Base-by-base conservation (phyloP, 2,888 invertebrate species). In the Eledone cirrhosa region DNA sequence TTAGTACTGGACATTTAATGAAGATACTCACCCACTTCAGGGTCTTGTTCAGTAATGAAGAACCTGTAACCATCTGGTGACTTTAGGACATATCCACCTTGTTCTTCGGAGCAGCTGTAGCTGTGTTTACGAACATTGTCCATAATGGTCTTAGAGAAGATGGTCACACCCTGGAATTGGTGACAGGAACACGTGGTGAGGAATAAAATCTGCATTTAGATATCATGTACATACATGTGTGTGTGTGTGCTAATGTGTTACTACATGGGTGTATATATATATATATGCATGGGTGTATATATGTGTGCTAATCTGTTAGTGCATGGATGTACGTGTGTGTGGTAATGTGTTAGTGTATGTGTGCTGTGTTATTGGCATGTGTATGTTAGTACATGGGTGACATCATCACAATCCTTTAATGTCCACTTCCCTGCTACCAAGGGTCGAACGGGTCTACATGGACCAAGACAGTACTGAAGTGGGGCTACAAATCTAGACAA, bases 41-140 rank as follows among this genome's bases (percentile, higher is more conserved):
- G 24, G 1, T 85, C 78, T 89, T 95, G 94, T 87, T 96, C 93
- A 77, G 95, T 91, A 78, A 98, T 93, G 87, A 93, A 94, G 91
- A 97, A 98, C 87, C 94, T 94, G 89, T 98, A 97, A 65, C 98
- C 98, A 86, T 97, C 98, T 8, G 98, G 98, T 72, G 97, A 97
- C 87, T 94, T 93, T 0, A 97, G 85, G 83, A 94, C 92, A 84
- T 93, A 93, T n/a, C 82, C 81, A 78, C 94, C 93, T 84, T 93
- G 92, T 85, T 94, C 92, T 78, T 81, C 83, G 33, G 83, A 82
- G 0, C 95, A 89, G 0, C 96, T 95, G 94, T 96, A 97, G 78
- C 94, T 93, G 77, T 93, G 91, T 1, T 92, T 88, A 75, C 93
- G 93, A 0, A 96, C 97, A 85, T 95, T 93, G 81, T 94, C 92